Conservation (phyloP, 1,140 invertebrate species). For the Drosophila tropicalis region DNA sequence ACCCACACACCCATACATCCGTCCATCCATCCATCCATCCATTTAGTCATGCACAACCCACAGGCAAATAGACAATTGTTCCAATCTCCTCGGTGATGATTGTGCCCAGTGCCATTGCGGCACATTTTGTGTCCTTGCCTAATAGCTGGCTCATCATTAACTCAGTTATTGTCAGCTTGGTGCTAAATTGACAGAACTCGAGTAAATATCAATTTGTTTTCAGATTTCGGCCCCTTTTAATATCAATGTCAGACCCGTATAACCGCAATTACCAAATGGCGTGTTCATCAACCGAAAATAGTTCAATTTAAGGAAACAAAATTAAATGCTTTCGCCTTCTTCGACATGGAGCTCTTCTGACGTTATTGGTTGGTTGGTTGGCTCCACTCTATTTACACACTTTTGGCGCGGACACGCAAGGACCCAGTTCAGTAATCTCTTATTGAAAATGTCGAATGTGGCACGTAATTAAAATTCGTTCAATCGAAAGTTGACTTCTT, state of each 20-base stretch:
- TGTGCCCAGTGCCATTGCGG: conserved; percentile 14
- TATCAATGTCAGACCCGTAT: background rate
- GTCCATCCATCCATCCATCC: background rate
- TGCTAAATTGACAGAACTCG: conserved; percentile 64
- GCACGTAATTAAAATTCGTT: conserved; percentile 78
- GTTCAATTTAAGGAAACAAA: conserved; percentile 39
- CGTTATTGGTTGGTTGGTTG: background rate
- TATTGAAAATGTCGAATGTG: conserved; percentile 67
- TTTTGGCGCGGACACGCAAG: conserved; percentile 53
- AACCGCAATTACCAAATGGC: conserved; percentile 57
- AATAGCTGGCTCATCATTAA: conserved; percentile 73
- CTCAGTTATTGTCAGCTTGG: conserved; percentile 76
- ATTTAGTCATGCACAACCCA: background rate
- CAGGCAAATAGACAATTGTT: conserved; percentile 55
- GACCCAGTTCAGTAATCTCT: conserved; percentile 28
- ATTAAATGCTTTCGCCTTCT: conserved; percentile 29
- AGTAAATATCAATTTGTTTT: conserved; percentile 68
- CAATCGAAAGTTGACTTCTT: conserved; percentile 62
- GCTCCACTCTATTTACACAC: conserved; percentile 46
- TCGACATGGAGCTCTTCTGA: too few relatives aligned
- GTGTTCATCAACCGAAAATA: conserved; percentile 50
- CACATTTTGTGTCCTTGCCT: conserved; percentile 59
- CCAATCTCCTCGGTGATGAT: conserved; percentile 15
- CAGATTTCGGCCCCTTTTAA: conserved; percentile 8
- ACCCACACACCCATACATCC: background rate